Evolutionary conservation across 30 jellyfish, hydroid and myxozoan species (phyloP).

Genomic region (Haliclystus octoradiatus): DNA sequence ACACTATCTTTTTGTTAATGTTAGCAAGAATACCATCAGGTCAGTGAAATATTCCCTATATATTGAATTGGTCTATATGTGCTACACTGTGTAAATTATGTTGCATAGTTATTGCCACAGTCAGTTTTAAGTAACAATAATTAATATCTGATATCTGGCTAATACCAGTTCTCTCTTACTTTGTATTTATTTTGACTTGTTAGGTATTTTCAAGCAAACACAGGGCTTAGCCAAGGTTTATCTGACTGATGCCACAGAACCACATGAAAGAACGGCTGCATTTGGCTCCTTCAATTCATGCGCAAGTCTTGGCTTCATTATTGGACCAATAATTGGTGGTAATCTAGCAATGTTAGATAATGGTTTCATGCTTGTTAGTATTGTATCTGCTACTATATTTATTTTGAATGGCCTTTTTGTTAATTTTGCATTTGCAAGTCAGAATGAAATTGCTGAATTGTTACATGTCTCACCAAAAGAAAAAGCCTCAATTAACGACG

Average conservation of each 20-base stretch:
- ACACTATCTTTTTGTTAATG: slow-evolving; percentile 27
- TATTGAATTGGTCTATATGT: background rate
- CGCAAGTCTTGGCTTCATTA: slow-evolving; percentile 76
- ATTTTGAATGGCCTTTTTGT: slow-evolving; percentile 50
- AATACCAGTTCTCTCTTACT: background rate
- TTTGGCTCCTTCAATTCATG: slow-evolving; percentile 68
- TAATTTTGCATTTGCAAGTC: slow-evolving; percentile 3
- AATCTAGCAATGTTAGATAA: slow-evolving; percentile 37
- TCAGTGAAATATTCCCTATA: slow-evolving; percentile 2
- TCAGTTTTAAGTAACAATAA: no score
- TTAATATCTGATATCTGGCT: no score
- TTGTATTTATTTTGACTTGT: background rate
- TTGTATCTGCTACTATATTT: slow-evolving; percentile 50
- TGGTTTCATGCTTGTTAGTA: slow-evolving; percentile 70
- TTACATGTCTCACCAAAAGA: no score
- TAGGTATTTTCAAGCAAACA: slow-evolving; percentile 84
- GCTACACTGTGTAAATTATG: background rate
- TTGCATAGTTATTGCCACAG: background rate
- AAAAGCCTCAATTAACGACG: background rate
- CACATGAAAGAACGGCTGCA: slow-evolving; percentile 54
- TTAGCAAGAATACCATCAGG: slow-evolving; percentile 92
- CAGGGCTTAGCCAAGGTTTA: slow-evolving; percentile 69
- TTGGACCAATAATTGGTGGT: slow-evolving; percentile 94
- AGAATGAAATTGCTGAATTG: background rate
- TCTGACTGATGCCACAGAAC: slow-evolving; percentile 70